Evolutionary conservation across 2,888 invertebrate genomes (phyloP), one percentile per base, ranked within the genome.

Genomic region (Brachypterus glaber): DNA sequence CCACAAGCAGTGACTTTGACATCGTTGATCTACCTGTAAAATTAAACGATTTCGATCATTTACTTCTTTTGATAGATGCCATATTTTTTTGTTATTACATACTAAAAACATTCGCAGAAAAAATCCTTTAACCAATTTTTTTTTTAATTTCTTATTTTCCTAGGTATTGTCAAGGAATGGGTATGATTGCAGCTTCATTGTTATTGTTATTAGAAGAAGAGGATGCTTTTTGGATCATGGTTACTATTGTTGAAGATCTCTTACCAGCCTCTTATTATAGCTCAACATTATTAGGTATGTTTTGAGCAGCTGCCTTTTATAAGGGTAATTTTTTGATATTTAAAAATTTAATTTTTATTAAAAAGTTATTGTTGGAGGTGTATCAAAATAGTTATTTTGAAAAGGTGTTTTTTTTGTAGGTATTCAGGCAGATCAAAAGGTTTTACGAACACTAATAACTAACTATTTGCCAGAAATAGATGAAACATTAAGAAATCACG

Each of bases 191-290:
- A 17, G 93, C 95, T 11, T 90, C 89, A 25, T 69, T 98, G 33
- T 68, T 98, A 41, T 70, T 99, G 4, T 77, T 98, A 42, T 77
- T 97, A 72, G 96, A 97, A 65, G 98, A 98, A 70, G 97, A 98
- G 68, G 93, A 95, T 68, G 85, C 91, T 26, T 98, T 98, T 70
- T 98, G 98, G 98, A 85, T 96, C 69, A 91, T 97, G 89, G 88
- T 92, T 51, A 87, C 95, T 3, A 89, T 98, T 53, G 91, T 98
- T n/a, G 97, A 98, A 73, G 96, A 98, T 66, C 72, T 97, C 9
- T 69, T 98, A 46, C 97, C 98, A 24, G 91, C 97, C 35, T 93
- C 93, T 2, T 98, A 96, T 68, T 98, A 95, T 66, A 92, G 92
- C 40, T 88, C 90, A 42, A 92, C 92, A 24, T 72, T 97, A 40